phyloP scores from a whole-genome alignment of 2,113 vertebrate genomes.

The Crotophaga sulcirostris region DNA sequence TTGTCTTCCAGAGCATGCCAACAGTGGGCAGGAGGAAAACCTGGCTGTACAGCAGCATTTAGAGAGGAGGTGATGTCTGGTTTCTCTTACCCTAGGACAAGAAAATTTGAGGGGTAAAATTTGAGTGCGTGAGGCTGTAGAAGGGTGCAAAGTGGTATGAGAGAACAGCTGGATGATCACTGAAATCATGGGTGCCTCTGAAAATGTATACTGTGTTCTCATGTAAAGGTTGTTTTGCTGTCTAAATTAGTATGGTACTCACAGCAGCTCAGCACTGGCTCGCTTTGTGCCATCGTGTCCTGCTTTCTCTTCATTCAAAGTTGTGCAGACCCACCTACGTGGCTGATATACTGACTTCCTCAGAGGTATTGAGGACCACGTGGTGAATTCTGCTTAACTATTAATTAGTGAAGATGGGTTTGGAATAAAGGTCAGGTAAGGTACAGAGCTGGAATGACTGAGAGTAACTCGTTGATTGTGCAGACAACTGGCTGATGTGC shows the following conservation, averaged over 20 bases:
- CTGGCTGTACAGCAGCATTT: background rate
- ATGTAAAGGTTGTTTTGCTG: background rate
- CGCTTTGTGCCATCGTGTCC: background rate
- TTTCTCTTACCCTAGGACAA: background rate
- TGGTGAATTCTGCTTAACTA: background rate
- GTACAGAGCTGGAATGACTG: background rate
- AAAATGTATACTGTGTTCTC: background rate
- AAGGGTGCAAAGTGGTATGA: background rate
- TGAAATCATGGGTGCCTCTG: background rate
- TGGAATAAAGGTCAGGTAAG: background rate
- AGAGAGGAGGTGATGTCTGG: background rate
- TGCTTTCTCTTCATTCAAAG: background rate
- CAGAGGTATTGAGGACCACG: background rate
- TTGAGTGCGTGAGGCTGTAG: background rate
- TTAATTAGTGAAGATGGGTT: rapidly evolving
- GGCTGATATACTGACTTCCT: background rate
- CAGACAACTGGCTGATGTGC: background rate
- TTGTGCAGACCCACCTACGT: rapidly evolving
- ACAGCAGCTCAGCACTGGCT: background rate
- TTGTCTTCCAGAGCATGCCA: background rate
- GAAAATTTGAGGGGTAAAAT: constrained; percentile 17
- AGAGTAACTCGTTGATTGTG: background rate
- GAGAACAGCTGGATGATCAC: background rate
- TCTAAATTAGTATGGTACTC: background rate
- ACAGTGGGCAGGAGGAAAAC: background rate